phyloP scores from a whole-genome alignment of 2,888 invertebrate species.

The Oxycera nigricornis region DNA sequence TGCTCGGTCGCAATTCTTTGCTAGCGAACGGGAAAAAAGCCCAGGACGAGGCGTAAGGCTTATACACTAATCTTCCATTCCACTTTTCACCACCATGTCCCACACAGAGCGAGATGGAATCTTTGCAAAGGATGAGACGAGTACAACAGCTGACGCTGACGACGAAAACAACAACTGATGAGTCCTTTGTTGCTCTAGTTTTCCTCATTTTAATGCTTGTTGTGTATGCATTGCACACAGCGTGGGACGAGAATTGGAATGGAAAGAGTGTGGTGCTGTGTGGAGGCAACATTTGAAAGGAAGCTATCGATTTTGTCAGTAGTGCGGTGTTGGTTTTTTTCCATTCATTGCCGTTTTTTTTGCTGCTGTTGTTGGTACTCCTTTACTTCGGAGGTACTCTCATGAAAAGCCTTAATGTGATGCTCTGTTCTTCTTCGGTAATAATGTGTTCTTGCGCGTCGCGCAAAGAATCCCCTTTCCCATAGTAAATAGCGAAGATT shows the following conservation, averaged over 20 bases:
- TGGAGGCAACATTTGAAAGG: conserved; percentile 17
- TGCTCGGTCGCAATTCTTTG: not conserved
- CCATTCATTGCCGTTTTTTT: conserved; percentile 25
- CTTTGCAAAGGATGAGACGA: conserved; percentile 1
- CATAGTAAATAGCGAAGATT: conserved; percentile 23
- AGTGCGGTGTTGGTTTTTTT: conserved; percentile 33
- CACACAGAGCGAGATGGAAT: not conserved
- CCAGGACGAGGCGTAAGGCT: not conserved
- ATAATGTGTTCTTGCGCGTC: conserved; percentile 36
- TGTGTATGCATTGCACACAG: conserved; percentile 19
- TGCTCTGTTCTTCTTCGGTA: conserved; percentile 7
- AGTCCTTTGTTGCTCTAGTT: conserved; percentile 37
- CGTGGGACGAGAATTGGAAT: conserved; percentile 4
- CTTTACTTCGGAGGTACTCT: conserved; percentile 2
- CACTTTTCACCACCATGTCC: not conserved
- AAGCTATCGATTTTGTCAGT: conserved; percentile 32
- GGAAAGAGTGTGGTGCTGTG: not conserved
- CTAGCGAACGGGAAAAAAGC: not conserved
- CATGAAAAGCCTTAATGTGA: conserved; percentile 25
- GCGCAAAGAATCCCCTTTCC: conserved; percentile 24
- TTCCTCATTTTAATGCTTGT: conserved; percentile 32
- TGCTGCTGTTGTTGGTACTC: conserved; percentile 18
- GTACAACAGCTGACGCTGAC: conserved; percentile 4
- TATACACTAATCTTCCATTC: not conserved
- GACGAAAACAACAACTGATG: not conserved